A percentile compares a stretch with the other conserved stretches of the same genome.
phyloP scores from a whole-genome alignment of 1,140 invertebrate species.

The Chymomyza costata region DNA sequence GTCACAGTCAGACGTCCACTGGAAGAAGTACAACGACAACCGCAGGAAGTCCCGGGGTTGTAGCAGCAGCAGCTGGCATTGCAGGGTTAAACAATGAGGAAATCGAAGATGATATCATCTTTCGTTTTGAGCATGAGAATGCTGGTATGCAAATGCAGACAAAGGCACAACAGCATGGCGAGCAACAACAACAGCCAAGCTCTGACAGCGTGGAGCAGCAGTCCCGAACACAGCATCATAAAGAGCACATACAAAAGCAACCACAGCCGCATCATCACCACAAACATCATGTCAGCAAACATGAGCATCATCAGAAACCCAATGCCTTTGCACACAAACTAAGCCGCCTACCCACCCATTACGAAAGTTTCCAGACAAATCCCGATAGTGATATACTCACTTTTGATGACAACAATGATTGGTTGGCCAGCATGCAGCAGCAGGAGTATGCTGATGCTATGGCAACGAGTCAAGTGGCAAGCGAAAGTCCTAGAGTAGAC shows the following conservation, averaged over 20 bases:
- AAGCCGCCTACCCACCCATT: constrained; percentile 61
- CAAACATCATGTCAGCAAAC: constrained; percentile 43
- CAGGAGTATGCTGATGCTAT: constrained; percentile 50
- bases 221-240: constrained; percentile 6
- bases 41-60: not conserved
- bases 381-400: constrained; percentile 65
- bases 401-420: constrained; percentile 59
- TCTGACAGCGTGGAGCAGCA: too few relatives aligned
- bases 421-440: constrained; percentile 52
- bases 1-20: constrained; percentile 3
- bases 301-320: constrained; percentile 51
- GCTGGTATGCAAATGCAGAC: constrained; percentile 14
- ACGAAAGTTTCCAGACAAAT: constrained; percentile 71
- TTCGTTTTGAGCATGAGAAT: constrained; percentile 51
- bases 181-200: constrained; percentile 22
- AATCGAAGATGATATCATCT: constrained; percentile 69
- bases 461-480: constrained; percentile 27
- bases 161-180: constrained; percentile 4
- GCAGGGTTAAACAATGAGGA: constrained; percentile 44
- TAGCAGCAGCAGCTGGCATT: constrained; percentile 10
- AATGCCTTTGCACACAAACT: constrained; percentile 50
- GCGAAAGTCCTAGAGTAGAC: not conserved
- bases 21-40: constrained; percentile 4
- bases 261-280: constrained; percentile 1
- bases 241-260: constrained; percentile 7